Evolutionary conservation across 2,113 vertebrate species (phyloP).

Genomic region (Heliornis fulica): DNA sequence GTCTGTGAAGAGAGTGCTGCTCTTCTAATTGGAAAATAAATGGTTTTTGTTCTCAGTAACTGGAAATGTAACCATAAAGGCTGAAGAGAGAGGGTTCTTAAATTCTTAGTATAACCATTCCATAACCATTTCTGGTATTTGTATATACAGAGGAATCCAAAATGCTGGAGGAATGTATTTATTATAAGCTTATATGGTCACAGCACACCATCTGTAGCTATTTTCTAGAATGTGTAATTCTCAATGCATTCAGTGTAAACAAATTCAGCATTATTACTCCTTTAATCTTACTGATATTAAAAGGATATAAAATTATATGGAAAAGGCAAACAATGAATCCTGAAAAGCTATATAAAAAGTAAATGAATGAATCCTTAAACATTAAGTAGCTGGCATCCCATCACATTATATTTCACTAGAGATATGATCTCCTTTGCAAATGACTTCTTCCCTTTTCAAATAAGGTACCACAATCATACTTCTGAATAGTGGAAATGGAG

Average conservation of each 20-base stretch:
- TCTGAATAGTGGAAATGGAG: not conserved
- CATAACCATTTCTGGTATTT: not conserved
- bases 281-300: not conserved
- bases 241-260: not conserved
- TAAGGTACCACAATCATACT: not conserved
- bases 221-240: not conserved
- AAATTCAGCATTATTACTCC: not conserved
- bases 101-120: not conserved
- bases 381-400: not conserved
- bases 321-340: not conserved
- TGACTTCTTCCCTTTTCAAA: not conserved
- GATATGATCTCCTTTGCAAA: not conserved
- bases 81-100: not conserved
- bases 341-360: not conserved
- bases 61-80: not conserved
- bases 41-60: not conserved
- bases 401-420: not conserved
- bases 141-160: not conserved
- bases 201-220: not conserved
- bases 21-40: not conserved
- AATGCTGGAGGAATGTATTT: not conserved
- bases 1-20: not conserved
- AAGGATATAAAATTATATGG: not conserved
- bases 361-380: not conserved
- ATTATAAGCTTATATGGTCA: not conserved